Conservation (phyloP, 1,140 invertebrate species). For the Drosophila sechellia region DNA sequence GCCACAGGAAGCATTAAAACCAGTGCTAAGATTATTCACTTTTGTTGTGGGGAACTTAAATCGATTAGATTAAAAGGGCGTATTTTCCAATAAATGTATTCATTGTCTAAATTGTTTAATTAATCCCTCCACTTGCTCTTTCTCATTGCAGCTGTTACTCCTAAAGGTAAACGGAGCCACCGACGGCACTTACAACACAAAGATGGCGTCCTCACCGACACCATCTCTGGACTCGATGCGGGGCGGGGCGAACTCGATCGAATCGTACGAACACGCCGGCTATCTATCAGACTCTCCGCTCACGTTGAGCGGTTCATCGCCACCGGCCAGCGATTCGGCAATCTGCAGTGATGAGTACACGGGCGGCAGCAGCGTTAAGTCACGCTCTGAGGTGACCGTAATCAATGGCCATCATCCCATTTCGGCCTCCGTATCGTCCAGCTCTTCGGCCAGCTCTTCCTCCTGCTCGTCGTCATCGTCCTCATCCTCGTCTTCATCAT, state of each 20-base stretch:
- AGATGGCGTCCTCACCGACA: constrained; percentile 89
- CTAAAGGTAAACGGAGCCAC: constrained; percentile 54
- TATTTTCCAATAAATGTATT: too few relatives aligned
- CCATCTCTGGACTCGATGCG: constrained; percentile 95
- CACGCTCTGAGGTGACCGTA: constrained; percentile 62
- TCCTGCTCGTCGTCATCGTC: constrained; percentile 70
- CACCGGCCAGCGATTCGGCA: constrained; percentile 91
- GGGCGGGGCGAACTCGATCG: constrained; percentile 95
- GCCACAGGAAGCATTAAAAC: background rate
- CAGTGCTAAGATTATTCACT: background rate
- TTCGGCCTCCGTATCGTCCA: constrained; percentile 78
- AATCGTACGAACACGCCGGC: constrained; percentile 89
- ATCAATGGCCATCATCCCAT: constrained; percentile 81
- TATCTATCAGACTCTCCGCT: constrained; percentile 89
- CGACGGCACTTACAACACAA: constrained; percentile 44
- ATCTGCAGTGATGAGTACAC: constrained; percentile 88
- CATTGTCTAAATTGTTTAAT: background rate
- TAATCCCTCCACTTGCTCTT: background rate
- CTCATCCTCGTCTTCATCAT: constrained; percentile 63
- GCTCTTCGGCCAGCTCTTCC: constrained; percentile 75
- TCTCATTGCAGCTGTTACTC: constrained; percentile 47
- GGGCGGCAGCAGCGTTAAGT: constrained; percentile 60
- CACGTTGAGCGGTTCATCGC: constrained; percentile 92
- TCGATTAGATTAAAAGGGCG: background rate
- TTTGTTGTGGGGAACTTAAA: background rate